These are phyloP conservation scores for Aix galericulata DNA, from an alignment of 2,113 vertebrate species.

Conservation along the genomic window DNA sequence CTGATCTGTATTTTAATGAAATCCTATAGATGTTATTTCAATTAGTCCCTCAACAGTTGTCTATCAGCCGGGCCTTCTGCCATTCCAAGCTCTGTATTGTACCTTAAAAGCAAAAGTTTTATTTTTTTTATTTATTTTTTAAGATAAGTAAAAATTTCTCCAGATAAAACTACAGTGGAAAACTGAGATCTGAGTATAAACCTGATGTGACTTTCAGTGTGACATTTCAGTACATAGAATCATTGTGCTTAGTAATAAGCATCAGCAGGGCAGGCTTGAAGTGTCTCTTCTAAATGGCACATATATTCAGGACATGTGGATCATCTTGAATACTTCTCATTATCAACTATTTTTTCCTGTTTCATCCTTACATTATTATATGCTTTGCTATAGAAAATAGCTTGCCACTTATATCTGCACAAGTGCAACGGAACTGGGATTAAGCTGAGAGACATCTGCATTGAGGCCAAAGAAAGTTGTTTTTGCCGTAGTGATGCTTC, in stretches of 20 bases:
- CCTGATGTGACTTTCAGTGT: not conserved
- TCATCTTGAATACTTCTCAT: not conserved
- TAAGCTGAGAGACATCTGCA: not conserved
- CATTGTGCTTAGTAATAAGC: not conserved
- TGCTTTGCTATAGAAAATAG: not conserved
- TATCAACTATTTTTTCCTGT: not conserved
- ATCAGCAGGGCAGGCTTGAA: not conserved
- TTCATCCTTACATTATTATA: not conserved
- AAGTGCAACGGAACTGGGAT: not conserved
- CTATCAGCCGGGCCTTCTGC: not conserved
- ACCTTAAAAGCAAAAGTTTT: not conserved
- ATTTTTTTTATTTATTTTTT: not conserved
- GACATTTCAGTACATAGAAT: not conserved
- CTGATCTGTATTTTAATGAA: not conserved
- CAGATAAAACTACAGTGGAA: not conserved
- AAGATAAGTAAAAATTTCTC: not conserved
- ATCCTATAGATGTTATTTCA: not conserved
- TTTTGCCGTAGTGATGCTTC: not conserved
- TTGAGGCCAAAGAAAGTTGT: not conserved
- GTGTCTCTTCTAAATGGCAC: not conserved
- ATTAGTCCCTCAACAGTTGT: not conserved
- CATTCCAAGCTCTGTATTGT: not conserved
- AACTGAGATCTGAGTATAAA: not conserved
- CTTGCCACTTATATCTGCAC: not conserved
- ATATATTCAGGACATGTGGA: not conserved